Conservation (phyloP, 2,797 vertebrate species). For the Myripristis jacobus region DNA sequence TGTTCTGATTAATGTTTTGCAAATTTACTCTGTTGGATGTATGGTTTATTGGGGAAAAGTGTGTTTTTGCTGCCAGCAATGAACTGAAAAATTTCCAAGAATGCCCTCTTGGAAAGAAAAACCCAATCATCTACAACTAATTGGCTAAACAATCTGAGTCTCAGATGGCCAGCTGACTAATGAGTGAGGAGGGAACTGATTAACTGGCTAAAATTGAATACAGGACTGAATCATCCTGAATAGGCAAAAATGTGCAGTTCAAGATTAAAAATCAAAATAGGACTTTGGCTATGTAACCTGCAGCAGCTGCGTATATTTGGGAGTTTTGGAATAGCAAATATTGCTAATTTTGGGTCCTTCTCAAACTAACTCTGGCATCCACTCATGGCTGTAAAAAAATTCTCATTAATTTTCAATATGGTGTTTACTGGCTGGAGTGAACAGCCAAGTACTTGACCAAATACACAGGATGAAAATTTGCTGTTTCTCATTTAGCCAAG, state of each 20-base stretch:
- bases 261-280: constrained; percentile 31
- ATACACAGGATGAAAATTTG: neutral
- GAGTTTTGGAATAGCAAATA: constrained; percentile 22
- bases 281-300: constrained; percentile 21
- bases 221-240: neutral
- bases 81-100: neutral
- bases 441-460: constrained; percentile 16
- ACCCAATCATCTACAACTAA: neutral
- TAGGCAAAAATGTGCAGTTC: constrained; percentile 7
- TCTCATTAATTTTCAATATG: constrained; percentile 33
- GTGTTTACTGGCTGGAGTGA: constrained; percentile 41
- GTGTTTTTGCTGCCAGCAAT: neutral
- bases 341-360: constrained; percentile 27
- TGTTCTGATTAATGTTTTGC: no score
- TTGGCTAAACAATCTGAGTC: neutral
- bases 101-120: neutral
- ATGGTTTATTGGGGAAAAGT: neutral
- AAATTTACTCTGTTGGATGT: no score
- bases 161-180: neutral
- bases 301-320: constrained; percentile 43
- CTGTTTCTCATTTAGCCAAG: neutral
- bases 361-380: constrained; percentile 30
- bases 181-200: neutral
- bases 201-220: neutral
- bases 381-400: constrained; percentile 29